Evolutionary conservation across 1,140 invertebrate genomes (phyloP).

Genomic region (Pseudomyrmex sp.): DNA sequence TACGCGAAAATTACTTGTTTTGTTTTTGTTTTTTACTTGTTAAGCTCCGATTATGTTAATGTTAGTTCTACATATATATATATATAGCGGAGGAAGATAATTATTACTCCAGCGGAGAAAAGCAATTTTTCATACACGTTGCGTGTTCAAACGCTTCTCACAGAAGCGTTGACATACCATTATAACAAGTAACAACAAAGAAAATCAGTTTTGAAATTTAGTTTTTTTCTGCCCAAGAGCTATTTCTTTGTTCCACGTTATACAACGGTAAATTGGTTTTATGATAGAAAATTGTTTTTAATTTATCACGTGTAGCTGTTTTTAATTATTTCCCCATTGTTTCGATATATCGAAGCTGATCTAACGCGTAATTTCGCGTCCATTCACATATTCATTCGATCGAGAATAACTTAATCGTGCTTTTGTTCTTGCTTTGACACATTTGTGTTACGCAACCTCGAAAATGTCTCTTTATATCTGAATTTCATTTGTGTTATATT

Average conservation of each 20-base stretch:
- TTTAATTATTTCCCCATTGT: background rate
- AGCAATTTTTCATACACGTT: constrained; percentile 9
- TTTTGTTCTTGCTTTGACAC: background rate
- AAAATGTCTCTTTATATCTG: background rate
- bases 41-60: background rate
- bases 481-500: background rate
- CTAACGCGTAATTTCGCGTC: too few relatives aligned
- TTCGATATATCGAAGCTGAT: too few relatives aligned
- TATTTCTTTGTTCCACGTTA: background rate
- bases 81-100: too few relatives aligned
- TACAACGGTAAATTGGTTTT: background rate
- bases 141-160: background rate
- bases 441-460: background rate
- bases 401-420: background rate
- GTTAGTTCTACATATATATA: too few relatives aligned
- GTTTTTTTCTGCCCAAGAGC: background rate
- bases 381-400: background rate
- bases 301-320: background rate
- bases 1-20: background rate
- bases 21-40: background rate
- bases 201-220: background rate
- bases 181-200: background rate
- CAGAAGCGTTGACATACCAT: background rate
- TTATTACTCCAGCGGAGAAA: background rate
- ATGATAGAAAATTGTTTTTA: constrained; percentile 8